phyloP scores from a whole-genome alignment of 2,113 vertebrate species.

The Helogale parvula region DNA sequence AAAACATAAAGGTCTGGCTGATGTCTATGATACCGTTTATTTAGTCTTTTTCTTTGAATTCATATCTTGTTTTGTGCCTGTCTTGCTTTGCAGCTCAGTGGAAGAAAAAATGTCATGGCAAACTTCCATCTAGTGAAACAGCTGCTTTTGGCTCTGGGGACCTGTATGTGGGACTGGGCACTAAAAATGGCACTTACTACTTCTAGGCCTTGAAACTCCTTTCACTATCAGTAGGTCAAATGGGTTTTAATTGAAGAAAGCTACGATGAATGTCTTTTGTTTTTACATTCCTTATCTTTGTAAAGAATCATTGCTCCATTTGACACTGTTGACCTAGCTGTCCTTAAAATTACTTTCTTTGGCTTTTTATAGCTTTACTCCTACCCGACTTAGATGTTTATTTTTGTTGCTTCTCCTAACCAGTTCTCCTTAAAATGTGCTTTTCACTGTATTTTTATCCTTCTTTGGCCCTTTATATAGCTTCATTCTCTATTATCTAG shows the following conservation, averaged over 20 bases:
- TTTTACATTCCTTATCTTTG: not conserved
- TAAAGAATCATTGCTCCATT: not conserved
- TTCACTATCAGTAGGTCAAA: not conserved
- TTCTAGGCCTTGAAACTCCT: not conserved
- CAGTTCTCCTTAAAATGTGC: not conserved
- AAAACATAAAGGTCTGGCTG: not conserved
- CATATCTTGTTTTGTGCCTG: conserved; percentile 24
- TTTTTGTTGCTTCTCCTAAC: not conserved
- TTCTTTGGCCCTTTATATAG: not conserved
- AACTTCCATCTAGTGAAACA: not conserved
- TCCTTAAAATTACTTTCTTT: not conserved
- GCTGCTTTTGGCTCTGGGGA: not conserved
- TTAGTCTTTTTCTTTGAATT: conserved; percentile 48
- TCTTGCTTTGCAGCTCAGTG: not conserved
- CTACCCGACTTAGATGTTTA: not conserved
- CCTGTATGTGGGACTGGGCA: not conserved
- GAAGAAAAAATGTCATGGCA: not conserved
- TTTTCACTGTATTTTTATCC: not conserved
- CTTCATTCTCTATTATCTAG: not conserved
- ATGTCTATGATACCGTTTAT: conserved; percentile 38
- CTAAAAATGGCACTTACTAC: not conserved
- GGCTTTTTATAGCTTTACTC: not conserved
- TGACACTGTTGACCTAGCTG: not conserved
- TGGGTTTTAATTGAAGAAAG: not conserved
- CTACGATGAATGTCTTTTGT: not conserved